Evolutionary conservation across 2,797 vertebrate species (phyloP).

Genomic region (Typhlichthys eigenmanni): DNA sequence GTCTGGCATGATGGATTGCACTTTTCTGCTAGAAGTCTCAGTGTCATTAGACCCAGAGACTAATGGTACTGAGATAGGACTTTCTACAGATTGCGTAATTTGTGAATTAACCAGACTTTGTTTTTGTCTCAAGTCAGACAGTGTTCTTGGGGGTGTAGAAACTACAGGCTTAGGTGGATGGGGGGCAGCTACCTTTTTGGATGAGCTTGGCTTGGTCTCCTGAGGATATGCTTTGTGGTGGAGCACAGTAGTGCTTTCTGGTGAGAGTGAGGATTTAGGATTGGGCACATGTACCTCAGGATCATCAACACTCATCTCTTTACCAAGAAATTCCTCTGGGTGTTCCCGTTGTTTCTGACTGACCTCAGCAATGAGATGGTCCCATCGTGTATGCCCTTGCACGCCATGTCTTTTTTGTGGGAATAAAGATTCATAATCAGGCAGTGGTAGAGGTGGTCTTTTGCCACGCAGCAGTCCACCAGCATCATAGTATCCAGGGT

Average conservation of each 20-base stretch:
- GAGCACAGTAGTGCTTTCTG: slow-evolving; percentile 33
- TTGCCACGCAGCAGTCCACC: slow-evolving; percentile 35
- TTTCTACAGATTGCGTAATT: slow-evolving; percentile 27
- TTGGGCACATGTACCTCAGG: slow-evolving; percentile 39
- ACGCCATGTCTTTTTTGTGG: slow-evolving; percentile 78
- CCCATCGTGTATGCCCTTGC: slow-evolving; percentile 73
- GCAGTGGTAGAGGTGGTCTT: slow-evolving; percentile 66
- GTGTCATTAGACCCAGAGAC: slow-evolving; percentile 15
- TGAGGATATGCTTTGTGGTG: slow-evolving; percentile 26
- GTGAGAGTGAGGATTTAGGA: slow-evolving; percentile 14
- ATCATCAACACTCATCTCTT: slow-evolving; percentile 78
- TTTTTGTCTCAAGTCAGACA: slow-evolving; percentile 29
- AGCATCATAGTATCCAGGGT: slow-evolving; percentile 45
- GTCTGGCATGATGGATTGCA: no score
- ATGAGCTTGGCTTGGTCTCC: slow-evolving; percentile 38
- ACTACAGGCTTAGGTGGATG: slow-evolving; percentile 51
- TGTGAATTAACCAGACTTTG: slow-evolving; percentile 24
- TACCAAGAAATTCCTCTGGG: slow-evolving; percentile 29
- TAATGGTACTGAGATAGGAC: slow-evolving; percentile 22
- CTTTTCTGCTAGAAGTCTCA: slow-evolving; percentile 8
- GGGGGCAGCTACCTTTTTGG: slow-evolving; percentile 51
- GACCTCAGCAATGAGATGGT: slow-evolving; percentile 79
- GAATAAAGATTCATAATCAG: slow-evolving; percentile 77
- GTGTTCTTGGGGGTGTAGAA: slow-evolving; percentile 18
- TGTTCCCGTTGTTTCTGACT: slow-evolving; percentile 63